These are phyloP conservation scores for Nanorana parkeri DNA, from an alignment of 2,113 vertebrate species.

Conservation along the genomic window DNA sequence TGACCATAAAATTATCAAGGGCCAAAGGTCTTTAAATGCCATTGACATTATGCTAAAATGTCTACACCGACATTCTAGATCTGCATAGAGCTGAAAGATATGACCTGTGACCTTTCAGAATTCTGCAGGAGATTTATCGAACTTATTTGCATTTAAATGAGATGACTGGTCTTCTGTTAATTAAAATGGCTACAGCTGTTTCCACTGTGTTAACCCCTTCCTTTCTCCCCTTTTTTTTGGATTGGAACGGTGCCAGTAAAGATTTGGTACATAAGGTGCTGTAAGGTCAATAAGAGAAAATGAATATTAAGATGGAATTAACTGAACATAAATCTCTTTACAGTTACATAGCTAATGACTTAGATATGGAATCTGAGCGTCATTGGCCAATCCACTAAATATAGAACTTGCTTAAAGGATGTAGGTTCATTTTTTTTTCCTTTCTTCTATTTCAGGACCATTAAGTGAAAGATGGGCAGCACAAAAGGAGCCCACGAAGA, in stretches of 20 bases:
- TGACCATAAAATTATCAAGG: not conserved
- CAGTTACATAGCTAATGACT: constrained; percentile 2
- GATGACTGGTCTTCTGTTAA: constrained; percentile 26
- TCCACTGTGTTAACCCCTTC: constrained; percentile 35
- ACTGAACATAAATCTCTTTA: constrained; percentile 23
- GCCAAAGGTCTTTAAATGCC: constrained; percentile 15
- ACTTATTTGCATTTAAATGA: constrained; percentile 57
- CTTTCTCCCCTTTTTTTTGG: not conserved
- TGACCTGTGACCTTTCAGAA: constrained; percentile 47
- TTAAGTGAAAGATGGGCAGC: constrained; percentile 15
- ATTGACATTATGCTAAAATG: not conserved
- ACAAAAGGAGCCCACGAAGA: not conserved
- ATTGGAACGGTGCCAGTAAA: not conserved
- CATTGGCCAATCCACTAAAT: constrained; percentile 11
- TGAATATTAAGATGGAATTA: constrained; percentile 26
- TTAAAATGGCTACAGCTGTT: constrained; percentile 48
- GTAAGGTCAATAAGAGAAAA: constrained; percentile 24
- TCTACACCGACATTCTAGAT: constrained; percentile 14
- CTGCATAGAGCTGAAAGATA: not conserved
- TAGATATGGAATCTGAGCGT: constrained; percentile 10
- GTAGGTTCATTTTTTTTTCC: not conserved
- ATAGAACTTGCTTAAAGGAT: not conserved
- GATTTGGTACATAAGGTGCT: constrained; percentile 14
- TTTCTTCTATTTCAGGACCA: constrained; percentile 8
- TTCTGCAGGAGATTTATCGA: constrained; percentile 53